Conservation (phyloP, 2,797 vertebrate species). For the Coccyzus lansbergi region DNA sequence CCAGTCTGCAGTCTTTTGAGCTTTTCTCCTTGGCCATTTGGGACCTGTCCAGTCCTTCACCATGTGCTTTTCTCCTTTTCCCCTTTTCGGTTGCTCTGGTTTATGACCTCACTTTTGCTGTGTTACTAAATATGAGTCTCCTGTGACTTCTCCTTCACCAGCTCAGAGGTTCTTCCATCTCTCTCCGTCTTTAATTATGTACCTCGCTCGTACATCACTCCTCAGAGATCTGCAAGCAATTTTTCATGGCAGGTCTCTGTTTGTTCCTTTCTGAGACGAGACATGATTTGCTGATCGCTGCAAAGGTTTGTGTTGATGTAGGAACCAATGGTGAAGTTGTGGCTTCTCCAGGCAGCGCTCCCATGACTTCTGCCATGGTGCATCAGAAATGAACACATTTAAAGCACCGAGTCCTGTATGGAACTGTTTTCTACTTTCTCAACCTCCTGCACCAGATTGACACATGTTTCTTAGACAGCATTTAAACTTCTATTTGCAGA, state of each 20-base stretch:
- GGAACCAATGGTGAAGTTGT: not conserved
- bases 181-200: constrained; percentile 46
- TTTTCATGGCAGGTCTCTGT: constrained; percentile 12
- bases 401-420: not conserved
- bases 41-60: constrained; percentile 52
- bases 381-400: not conserved
- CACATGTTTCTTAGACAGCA: not conserved
- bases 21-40: constrained; percentile 53
- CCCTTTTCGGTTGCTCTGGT: constrained; percentile 6
- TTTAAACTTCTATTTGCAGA: constrained; percentile 3
- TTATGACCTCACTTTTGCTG: constrained; percentile 47
- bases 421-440: not conserved
- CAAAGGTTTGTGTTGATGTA: not conserved
- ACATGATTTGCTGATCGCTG: not conserved
- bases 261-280: not conserved
- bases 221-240: not conserved
- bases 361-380: not conserved
- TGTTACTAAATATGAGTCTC: constrained; percentile 41
- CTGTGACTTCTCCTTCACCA: constrained; percentile 48
- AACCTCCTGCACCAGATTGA: not conserved
- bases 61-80: constrained; percentile 48
- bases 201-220: constrained; percentile 22
- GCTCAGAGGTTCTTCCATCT: not conserved
- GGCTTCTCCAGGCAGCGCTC: not conserved
- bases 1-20: constrained; percentile 32